Conservation (phyloP, 2,888 invertebrate genomes). For the Xylophagus ater region DNA sequence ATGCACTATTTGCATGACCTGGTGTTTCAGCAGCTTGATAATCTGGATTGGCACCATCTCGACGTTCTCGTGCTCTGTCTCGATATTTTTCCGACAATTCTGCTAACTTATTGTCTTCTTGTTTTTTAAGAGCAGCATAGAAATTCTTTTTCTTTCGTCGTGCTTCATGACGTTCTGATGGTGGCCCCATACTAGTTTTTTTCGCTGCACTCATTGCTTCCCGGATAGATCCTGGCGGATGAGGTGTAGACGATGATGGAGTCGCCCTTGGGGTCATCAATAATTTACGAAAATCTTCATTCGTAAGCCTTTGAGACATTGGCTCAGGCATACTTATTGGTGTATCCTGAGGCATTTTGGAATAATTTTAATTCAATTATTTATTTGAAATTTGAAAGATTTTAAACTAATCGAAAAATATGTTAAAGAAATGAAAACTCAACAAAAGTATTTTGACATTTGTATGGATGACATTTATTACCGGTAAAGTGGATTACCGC, state of each 20-base stretch:
- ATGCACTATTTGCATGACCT: conserved; percentile 36
- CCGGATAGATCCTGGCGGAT: conserved; percentile 47
- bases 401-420: no score
- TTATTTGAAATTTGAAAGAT: no score
- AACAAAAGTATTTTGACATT: no score
- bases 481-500: no score
- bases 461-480: no score
- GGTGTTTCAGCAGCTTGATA: conserved; percentile 73
- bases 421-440: no score
- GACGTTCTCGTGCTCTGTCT: conserved; percentile 79
- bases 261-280: conserved; percentile 88
- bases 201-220: conserved; percentile 40
- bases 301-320: conserved; percentile 73
- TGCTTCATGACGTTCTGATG: conserved; percentile 64
- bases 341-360: conserved; percentile 15
- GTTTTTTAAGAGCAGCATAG: conserved; percentile 87
- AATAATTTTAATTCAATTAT: no score
- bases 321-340: conserved; percentile 39
- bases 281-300: conserved; percentile 93
- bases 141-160: conserved; percentile 89
- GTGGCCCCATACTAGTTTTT: conserved; percentile 36
- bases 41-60: conserved; percentile 75
- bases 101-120: conserved; percentile 89
- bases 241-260: conserved; percentile 40
- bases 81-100: conserved; percentile 89